Base-by-base conservation (phyloP, 2,888 invertebrate species). In the Agrilus cyanescens region DNA sequence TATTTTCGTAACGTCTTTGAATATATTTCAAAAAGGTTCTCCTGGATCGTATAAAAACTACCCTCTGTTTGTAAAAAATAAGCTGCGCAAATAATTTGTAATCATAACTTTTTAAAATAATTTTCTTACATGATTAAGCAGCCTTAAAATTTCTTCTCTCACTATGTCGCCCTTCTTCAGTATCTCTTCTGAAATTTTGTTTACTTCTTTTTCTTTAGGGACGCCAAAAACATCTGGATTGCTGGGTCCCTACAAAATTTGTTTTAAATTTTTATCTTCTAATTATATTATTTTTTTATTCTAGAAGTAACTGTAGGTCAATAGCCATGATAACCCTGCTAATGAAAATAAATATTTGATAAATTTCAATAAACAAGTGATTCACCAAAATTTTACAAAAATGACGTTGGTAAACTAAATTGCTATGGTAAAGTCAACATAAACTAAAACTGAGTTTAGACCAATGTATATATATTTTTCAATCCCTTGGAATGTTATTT, bases 211-310 rank as follows among this genome's bases (percentile, higher is more conserved):
- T 12, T 67, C 62, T 32, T 54, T 57, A 18, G 59, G 63, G 7
- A 63, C 45, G 47, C 78, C 74, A 54, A 89, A 87, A 2, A 90
- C 80, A 52, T 89, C 76, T 0, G 85, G 81, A 61, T 83, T 79
- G 13, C 63, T 57, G 0, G 90, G 89, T 12, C 89, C 90, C 79
- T 81, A 58, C 16, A 69, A 53, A 39, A 33, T 32, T 32, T 29
- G 14, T 30, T 40, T 37, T 18, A 41, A 36, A 16, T 33, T 38
- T 32, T 41, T 34, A 40, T 25, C 2, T 25, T 2, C 4, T 10
- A 10, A 10, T 10, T 6, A 1, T 25, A 8, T n/a, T n/a, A n/a
- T 25, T 2, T 25, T 2, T 10, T 10, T 2, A 10, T 10, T 6
- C 2, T 25, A 8, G 10, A 25, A 25, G 25, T 25, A 25, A 10